phyloP scores from a whole-genome alignment of 2,113 vertebrate species.

The Oreocharis arfaki region DNA sequence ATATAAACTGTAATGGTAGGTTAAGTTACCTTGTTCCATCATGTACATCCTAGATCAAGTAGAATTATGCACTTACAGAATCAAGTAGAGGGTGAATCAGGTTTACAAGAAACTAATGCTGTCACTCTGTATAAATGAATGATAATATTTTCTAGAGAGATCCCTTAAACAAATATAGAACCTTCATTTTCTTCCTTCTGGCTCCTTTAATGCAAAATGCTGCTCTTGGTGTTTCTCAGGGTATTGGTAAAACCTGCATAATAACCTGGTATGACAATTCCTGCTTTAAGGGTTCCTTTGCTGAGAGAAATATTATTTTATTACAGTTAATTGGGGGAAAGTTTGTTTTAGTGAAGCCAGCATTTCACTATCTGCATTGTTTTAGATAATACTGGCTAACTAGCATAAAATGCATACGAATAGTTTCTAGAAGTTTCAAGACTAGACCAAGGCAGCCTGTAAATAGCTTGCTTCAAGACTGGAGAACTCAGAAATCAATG shows the following conservation, averaged over 20 bases:
- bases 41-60: neutral
- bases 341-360: neutral
- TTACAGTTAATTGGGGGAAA: neutral
- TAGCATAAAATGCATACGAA: neutral
- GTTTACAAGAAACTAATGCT: neutral
- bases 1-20: neutral
- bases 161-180: neutral
- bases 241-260: neutral
- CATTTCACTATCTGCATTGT: neutral
- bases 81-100: neutral
- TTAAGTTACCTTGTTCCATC: conserved; percentile 42
- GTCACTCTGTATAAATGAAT: neutral
- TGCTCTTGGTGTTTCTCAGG: neutral
- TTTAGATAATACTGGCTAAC: neutral
- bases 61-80: neutral
- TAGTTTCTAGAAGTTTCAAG: neutral
- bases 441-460: neutral
- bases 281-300: neutral
- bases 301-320: neutral
- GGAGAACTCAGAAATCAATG: neutral
- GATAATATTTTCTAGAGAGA: neutral
- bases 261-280: neutral
- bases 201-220: neutral
- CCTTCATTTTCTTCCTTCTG: neutral
- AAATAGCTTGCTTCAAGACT: neutral